Evolutionary conservation across 2,113 vertebrate species (phyloP), one percentile per base, ranked within the genome.

Genomic region (Axis porcinus): DNA sequence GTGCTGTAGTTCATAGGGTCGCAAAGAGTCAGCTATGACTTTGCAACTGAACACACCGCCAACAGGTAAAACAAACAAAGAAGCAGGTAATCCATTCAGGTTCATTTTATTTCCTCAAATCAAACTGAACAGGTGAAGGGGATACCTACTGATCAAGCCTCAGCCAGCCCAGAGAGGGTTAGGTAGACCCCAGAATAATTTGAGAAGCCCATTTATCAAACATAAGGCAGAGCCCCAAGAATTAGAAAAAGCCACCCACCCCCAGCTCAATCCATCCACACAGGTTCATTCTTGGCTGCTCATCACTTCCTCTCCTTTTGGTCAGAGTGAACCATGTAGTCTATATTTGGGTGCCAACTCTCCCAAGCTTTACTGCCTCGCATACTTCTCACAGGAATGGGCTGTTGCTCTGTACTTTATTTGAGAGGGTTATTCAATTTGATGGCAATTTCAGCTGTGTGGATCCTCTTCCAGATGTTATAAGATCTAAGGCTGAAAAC

Each of bases 41-140:
- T 70, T 6, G n/a, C n/a, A 70, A 70, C n/a, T 12, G n/a, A 70
- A 6, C n/a, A 40, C 19, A 70, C n/a, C 10, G 12, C 5, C 67
- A 21, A 36, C 8, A 23, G n/a, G n/a, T n/a, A 10, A 67, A 89
- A 64, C 58, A 76, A 88, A 55, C 43, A 43, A n/a, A 86, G 89
- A 57, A 86, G 54, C 28, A 76, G 89, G 36, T 52, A 86, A 91
- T 50, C 81, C 67, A 50, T 52, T 81, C 25, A 16, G 60, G n/a
- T 52, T 83, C 36, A 36, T 96, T 95, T 83, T 74, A 60, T 93
- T 94, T 91, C 25, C 43, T 90, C 43, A 92, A 84, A 89, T 86
- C 54, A 89, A 67, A 86, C 57, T 10, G 17, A 97, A 86, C 6
- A 43, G 9, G 30, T 19, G 43, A 86, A 94, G 64, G 23, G n/a